phyloP scores from a whole-genome alignment of 64 coral and sea anemone genomes.

The Montipora sp. region DNA sequence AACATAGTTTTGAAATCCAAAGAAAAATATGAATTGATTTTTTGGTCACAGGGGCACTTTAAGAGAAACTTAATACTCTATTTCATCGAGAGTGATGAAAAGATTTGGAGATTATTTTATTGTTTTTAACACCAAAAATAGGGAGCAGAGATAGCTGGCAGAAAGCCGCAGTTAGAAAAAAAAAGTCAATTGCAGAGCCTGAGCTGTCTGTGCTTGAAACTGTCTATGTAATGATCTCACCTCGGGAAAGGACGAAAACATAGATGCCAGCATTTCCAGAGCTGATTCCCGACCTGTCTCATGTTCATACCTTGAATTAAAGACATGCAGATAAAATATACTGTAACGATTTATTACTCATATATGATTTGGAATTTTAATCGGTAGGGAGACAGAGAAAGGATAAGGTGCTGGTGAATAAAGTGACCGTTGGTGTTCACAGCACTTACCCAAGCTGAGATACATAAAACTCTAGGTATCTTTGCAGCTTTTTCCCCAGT shows the following conservation, averaged over 20 bases:
- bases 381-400: neutral
- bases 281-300: slow-evolving; percentile 90
- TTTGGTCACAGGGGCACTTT: no score
- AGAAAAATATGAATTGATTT: no score
- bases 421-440: neutral
- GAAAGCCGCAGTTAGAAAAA: no score
- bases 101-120: no score
- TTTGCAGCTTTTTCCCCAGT: slow-evolving; percentile 87
- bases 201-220: neutral
- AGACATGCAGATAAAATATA: neutral
- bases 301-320: slow-evolving; percentile 83
- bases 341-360: no score
- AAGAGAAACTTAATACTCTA: no score
- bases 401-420: neutral
- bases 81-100: no score
- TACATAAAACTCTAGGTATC: slow-evolving; percentile 88
- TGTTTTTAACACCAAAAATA: no score
- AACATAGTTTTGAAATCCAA: no score
- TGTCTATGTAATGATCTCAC: slow-evolving; percentile 29
- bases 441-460: slow-evolving; percentile 85
- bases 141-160: no score
- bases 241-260: slow-evolving; percentile 89
- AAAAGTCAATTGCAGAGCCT: no score
- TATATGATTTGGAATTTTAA: neutral
- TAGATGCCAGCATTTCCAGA: slow-evolving; percentile 87